Percentiles rank a stretch among this genome's conserved stretches.
Evolutionary conservation across 1,140 invertebrate species (phyloP).

Genomic region (Caenorhabditis tropicalis): DNA sequence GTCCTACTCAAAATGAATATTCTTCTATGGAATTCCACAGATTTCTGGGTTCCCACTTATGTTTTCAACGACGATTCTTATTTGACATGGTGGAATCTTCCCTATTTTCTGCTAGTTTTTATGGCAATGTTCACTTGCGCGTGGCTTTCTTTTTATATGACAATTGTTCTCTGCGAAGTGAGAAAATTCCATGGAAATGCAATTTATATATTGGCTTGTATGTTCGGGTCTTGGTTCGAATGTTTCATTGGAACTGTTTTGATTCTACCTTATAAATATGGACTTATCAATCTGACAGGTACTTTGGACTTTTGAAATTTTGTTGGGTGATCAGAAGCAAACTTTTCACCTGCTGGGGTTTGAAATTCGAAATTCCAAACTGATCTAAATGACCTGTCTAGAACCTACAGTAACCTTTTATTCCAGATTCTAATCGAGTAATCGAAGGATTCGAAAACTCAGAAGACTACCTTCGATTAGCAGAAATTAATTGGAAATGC

Average conservation of each 20-base stretch:
- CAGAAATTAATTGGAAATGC: neutral
- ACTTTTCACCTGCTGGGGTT: neutral
- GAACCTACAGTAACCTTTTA: neutral
- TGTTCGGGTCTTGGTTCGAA: slow-evolving; percentile 1
- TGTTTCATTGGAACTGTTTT: neutral
- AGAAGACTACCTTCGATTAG: neutral
- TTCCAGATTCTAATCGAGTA: neutral
- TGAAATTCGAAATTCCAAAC: neutral
- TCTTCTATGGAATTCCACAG: neutral
- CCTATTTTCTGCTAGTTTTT: neutral
- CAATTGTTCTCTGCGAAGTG: neutral
- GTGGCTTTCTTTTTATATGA: slow-evolving; percentile 1
- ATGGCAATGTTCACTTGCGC: neutral
- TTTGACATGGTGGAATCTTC: neutral
- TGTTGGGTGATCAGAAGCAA: too few species aligned
- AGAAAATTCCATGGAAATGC: slow-evolving; percentile 31
- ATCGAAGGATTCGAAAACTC: slow-evolving; percentile 17
- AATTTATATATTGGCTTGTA: neutral
- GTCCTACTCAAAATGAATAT: neutral
- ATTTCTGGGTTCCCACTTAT: slow-evolving; percentile 13
- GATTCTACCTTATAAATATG: slow-evolving; percentile 26
- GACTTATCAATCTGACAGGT: neutral
- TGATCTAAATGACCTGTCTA: too few species aligned
- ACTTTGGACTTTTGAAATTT: neutral
- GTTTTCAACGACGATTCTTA: slow-evolving; percentile 23